Evolutionary conservation across 2,888 invertebrate genomes (phyloP).

Genomic region (Drosophila ustulata): DNA sequence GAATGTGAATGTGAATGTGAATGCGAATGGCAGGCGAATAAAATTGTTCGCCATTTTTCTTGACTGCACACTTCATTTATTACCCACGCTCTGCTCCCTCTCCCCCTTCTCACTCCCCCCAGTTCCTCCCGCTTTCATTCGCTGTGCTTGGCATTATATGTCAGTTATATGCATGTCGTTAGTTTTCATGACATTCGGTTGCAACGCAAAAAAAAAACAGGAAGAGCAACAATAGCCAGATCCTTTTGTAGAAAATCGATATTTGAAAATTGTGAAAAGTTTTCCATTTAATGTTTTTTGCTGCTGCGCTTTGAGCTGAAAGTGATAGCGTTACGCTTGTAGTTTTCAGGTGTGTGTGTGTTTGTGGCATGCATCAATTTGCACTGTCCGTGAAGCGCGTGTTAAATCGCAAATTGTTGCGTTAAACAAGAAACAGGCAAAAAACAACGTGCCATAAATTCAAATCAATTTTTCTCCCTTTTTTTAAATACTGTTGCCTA

Average conservation of each 20-base stretch:
- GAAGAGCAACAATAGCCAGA: neutral
- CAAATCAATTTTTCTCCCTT: slow-evolving; percentile 34
- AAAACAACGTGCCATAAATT: slow-evolving; percentile 45
- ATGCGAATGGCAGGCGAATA: slow-evolving; percentile 39
- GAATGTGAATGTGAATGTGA: slow-evolving; percentile 11
- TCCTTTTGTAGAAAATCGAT: slow-evolving; percentile 70
- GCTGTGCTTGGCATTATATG: slow-evolving; percentile 53
- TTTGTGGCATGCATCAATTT: slow-evolving; percentile 34
- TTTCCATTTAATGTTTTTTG: slow-evolving; percentile 10
- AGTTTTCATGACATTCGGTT: slow-evolving; percentile 72
- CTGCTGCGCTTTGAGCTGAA: slow-evolving; percentile 75
- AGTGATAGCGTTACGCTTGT: slow-evolving; percentile 67
- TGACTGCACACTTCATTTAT: slow-evolving; percentile 74
- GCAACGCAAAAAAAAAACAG: slow-evolving; percentile 21
- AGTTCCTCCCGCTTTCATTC: neutral
- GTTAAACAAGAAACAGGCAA: slow-evolving; percentile 34
- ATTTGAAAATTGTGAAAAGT: slow-evolving; percentile 58
- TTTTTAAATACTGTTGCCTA: slow-evolving; percentile 29
- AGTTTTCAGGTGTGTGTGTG: slow-evolving; percentile 45
- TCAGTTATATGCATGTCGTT: slow-evolving; percentile 78
- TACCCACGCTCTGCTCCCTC: slow-evolving; percentile 38
- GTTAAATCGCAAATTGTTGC: slow-evolving; percentile 65
- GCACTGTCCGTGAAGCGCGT: slow-evolving; percentile 28
- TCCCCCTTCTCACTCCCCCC: neutral
- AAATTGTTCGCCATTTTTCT: slow-evolving; percentile 69